Evolutionary conservation across 2,113 vertebrate genomes (phyloP).

Genomic region (Esox niger): DNA sequence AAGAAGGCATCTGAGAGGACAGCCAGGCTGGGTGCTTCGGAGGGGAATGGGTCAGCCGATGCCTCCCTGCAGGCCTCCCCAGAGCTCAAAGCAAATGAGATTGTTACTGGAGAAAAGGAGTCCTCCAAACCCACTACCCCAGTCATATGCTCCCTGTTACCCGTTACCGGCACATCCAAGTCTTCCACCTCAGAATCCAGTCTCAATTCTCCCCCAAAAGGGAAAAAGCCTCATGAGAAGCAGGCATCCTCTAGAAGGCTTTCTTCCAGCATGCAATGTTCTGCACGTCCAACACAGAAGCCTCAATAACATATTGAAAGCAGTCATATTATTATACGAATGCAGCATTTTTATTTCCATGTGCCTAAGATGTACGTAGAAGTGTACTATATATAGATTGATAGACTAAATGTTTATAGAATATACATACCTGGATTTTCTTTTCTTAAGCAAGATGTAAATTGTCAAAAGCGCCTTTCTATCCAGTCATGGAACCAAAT

Average conservation of each 20-base stretch:
- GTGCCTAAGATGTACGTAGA: slow-evolving; percentile 81
- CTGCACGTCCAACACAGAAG: slow-evolving; percentile 85
- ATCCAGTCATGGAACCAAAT: slow-evolving; percentile 82
- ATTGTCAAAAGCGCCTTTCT: slow-evolving; percentile 86
- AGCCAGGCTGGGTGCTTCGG: slow-evolving; percentile 67
- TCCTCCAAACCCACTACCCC: slow-evolving; percentile 75
- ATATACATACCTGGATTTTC: slow-evolving; percentile 46
- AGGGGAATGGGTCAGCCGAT: slow-evolving; percentile 43
- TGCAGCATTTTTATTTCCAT: slow-evolving; percentile 83
- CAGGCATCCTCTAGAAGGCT: slow-evolving; percentile 79
- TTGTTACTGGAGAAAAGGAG: slow-evolving; percentile 66
- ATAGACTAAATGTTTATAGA: slow-evolving; percentile 27
- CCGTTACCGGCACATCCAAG: slow-evolving; percentile 81
- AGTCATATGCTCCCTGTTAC: slow-evolving; percentile 82
- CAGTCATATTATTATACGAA: slow-evolving; percentile 70
- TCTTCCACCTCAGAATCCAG: slow-evolving; percentile 82
- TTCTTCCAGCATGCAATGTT: slow-evolving; percentile 86
- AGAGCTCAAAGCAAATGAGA: slow-evolving; percentile 55
- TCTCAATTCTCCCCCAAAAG: slow-evolving; percentile 73
- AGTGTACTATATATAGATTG: slow-evolving; percentile 18
- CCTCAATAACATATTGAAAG: slow-evolving; percentile 80
- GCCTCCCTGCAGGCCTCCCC: slow-evolving; percentile 58
- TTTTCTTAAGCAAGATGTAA: slow-evolving; percentile 70
- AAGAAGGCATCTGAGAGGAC: slow-evolving; percentile 80
- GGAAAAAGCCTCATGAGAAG: slow-evolving; percentile 82